These are phyloP conservation scores for Drosophila lacicola DNA, from an alignment of 2,888 invertebrate genomes.

Conservation along the genomic window DNA sequence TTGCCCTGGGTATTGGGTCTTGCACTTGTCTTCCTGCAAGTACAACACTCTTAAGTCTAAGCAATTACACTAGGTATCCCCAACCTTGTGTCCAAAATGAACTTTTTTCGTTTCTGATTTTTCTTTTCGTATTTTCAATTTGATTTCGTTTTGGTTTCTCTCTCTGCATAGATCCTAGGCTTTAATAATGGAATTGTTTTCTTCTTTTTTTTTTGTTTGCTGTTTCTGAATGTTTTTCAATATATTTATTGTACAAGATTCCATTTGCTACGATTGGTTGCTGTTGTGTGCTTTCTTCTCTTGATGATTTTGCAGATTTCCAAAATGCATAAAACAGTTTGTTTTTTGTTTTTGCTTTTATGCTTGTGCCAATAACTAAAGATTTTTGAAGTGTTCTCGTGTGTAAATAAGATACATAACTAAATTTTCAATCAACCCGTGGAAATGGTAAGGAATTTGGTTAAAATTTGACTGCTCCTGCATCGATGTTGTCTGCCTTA, in stretches of 20 bases:
- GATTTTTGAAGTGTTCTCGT: constrained; percentile 36
- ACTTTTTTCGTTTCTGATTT: constrained; percentile 7
- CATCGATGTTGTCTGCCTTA: constrained; percentile 18
- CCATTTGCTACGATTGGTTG: constrained; percentile 78
- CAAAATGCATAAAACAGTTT: constrained; percentile 68
- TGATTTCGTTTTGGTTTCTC: constrained; percentile 50
- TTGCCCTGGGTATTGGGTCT: constrained; percentile 57
- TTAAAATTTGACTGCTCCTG: constrained; percentile 4
- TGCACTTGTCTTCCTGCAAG: constrained; percentile 75
- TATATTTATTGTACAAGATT: constrained; percentile 81
- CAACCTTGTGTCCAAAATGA: constrained; percentile 72
- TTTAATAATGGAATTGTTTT: constrained; percentile 9
- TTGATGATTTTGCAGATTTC: constrained; percentile 77
- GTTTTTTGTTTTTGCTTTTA: constrained; percentile 12
- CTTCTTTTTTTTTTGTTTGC: no score
- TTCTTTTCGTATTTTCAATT: constrained; percentile 13
- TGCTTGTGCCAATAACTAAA: constrained; percentile 52
- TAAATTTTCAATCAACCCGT: constrained; percentile 55
- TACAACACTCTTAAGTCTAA: constrained; percentile 74
- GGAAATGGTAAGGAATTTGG: constrained; percentile 17
- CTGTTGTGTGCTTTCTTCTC: constrained; percentile 53
- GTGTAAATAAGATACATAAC: constrained; percentile 56
- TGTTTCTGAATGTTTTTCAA: constrained; percentile 58
- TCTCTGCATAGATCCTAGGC: constrained; percentile 76
- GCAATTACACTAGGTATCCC: constrained; percentile 85